Conservation (phyloP, 2,888 invertebrate species). For the Sinodicranocentrus sp. region DNA sequence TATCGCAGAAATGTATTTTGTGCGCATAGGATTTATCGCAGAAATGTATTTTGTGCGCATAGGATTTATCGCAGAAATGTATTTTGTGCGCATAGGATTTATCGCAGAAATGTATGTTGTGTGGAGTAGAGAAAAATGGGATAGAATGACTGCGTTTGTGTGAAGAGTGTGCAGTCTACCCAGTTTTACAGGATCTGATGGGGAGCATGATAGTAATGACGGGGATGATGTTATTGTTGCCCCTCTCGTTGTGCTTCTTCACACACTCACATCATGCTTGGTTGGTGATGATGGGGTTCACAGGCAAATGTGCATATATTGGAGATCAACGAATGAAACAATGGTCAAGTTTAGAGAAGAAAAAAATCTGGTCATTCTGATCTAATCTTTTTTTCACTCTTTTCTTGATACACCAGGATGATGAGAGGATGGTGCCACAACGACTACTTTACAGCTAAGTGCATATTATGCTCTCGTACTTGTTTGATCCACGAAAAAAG, state of each 20-base stretch:
- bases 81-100: no score
- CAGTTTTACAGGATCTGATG: conserved; percentile 6
- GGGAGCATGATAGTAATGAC: background rate
- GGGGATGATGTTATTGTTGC: conserved; percentile 14
- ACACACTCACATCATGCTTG: background rate
- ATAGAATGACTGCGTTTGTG: no score
- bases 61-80: no score
- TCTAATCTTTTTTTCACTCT: conserved; percentile 26
- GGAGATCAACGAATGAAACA: conserved; percentile 23
- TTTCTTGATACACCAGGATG: background rate
- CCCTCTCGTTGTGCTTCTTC: conserved; percentile 1
- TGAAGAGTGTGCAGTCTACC: conserved; percentile 1
- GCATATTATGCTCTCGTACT: background rate
- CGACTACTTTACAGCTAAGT: conserved; percentile 31
- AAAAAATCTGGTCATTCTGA: conserved; percentile 38
- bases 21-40: no score
- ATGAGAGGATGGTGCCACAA: conserved; percentile 33
- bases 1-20: no score
- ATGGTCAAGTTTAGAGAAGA: conserved; percentile 26
- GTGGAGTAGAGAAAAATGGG: no score
- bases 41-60: no score
- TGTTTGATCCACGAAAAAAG: conserved; percentile 24
- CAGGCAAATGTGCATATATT: background rate
- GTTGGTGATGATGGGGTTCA: conserved; percentile 15
- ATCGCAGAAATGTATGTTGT: no score